Percentiles rank a stretch among this genome's conserved stretches.
Conservation (phyloP, 2,888 invertebrate genomes). For the Platynereis dumerilii region DNA sequence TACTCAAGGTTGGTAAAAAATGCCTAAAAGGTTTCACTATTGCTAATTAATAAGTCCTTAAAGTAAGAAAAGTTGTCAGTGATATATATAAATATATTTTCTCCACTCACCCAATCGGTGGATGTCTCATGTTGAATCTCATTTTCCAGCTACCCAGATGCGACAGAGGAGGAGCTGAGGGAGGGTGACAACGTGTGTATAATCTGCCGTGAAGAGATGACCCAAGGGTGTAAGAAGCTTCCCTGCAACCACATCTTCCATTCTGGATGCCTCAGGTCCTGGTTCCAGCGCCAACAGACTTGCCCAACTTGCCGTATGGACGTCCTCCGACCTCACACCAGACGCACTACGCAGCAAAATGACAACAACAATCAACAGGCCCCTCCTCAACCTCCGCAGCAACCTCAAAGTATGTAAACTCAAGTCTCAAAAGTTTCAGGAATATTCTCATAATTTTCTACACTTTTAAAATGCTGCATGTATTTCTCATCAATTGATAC, state of each 20-base stretch:
- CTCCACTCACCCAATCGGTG: too few relatives aligned
- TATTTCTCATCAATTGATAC: too few relatives aligned
- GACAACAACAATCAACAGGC: constrained; percentile 43
- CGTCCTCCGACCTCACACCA: constrained; percentile 66
- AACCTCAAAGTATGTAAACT: constrained; percentile 21
- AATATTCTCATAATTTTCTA: too few relatives aligned
- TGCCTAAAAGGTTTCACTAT: too few relatives aligned
- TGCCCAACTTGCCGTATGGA: constrained; percentile 98
- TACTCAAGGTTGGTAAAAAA: too few relatives aligned
- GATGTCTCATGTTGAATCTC: too few relatives aligned
- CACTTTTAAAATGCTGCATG: too few relatives aligned
- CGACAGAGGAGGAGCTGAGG: constrained; percentile 87
- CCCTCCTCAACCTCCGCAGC: constrained; percentile 37
- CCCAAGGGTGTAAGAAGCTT: constrained; percentile 80
- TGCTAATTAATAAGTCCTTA: too few relatives aligned
- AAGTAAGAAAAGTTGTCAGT: too few relatives aligned
- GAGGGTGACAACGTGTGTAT: constrained; percentile 95
- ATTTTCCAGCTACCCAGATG: constrained; percentile 77
- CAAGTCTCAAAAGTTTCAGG: too few relatives aligned
- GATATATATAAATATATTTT: too few relatives aligned
- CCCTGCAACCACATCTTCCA: constrained; percentile 99
- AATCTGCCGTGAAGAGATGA: constrained; percentile 92
- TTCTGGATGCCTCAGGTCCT: constrained; percentile 93
- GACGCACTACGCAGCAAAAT: constrained; percentile 62
- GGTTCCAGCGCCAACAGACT: constrained; percentile 99